A percentile compares a stretch with the other conserved stretches of the same genome.
Evolutionary conservation across 2,797 vertebrate genomes (phyloP).

Genomic region (Distichodus sexfasciatus): DNA sequence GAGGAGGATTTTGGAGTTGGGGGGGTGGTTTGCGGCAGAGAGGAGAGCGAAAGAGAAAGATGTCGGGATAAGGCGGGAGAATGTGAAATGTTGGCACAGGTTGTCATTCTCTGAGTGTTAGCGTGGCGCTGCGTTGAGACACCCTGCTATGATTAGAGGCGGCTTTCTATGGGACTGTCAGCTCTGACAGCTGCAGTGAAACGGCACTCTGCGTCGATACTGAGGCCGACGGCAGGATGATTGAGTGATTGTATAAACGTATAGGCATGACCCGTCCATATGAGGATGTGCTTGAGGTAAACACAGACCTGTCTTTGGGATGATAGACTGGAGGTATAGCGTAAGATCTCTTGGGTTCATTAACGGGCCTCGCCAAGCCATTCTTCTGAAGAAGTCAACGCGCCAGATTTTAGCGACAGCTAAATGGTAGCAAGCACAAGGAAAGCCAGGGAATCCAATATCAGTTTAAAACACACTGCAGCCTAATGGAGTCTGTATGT

Average conservation of each 20-base stretch:
- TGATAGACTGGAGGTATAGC: conserved; percentile 49
- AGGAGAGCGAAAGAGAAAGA: conserved; percentile 55
- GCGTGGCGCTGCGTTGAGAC: conserved; percentile 46
- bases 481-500: neutral
- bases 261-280: conserved; percentile 62
- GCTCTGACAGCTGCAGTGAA: conserved; percentile 54
- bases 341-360: conserved; percentile 22
- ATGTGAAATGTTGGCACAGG: conserved; percentile 68
- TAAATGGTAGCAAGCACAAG: too few relatives aligned
- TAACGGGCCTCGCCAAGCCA: neutral
- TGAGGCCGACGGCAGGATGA: conserved; percentile 55
- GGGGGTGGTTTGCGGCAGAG: conserved; percentile 3
- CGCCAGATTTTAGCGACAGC: neutral
- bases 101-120: conserved; percentile 59
- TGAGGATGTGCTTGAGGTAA: conserved; percentile 57
- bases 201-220: conserved; percentile 44
- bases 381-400: conserved; percentile 12
- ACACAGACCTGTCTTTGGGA: conserved; percentile 28
- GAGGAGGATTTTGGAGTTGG: conserved; percentile 14
- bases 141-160: conserved; percentile 65
- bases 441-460: too few relatives aligned
- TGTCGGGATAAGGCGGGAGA: conserved; percentile 58
- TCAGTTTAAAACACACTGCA: neutral
- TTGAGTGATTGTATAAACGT: conserved; percentile 64
- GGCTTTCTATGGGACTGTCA: conserved; percentile 66